Evolutionary conservation across 2,888 invertebrate genomes (phyloP).

Genomic region (Epinotia nisella): DNA sequence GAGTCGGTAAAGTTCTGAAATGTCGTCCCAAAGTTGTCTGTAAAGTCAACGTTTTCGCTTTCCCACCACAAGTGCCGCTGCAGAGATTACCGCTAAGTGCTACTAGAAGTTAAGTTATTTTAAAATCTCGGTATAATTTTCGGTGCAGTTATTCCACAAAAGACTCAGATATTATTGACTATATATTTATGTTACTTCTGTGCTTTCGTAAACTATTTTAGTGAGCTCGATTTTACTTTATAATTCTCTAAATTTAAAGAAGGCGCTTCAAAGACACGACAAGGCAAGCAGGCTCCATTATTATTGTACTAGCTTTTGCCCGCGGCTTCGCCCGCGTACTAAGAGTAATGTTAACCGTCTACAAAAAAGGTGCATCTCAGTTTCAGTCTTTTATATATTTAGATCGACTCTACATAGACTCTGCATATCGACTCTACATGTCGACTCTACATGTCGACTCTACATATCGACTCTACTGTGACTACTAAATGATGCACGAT

Average conservation of each 20-base stretch:
- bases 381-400: too few species aligned
- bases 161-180: background rate
- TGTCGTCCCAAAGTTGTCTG: background rate
- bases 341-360: too few species aligned
- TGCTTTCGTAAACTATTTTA: background rate
- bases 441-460: too few species aligned
- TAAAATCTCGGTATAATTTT: background rate
- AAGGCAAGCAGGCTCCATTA: too few species aligned
- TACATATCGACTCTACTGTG: too few species aligned
- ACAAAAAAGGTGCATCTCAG: too few species aligned
- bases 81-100: background rate
- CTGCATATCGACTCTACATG: too few species aligned
- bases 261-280: too few species aligned
- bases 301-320: too few species aligned
- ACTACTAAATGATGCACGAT: too few species aligned
- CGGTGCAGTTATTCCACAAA: background rate
- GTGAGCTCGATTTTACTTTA: background rate
- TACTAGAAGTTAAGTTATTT: background rate
- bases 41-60: conserved; percentile 4
- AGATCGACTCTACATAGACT: too few species aligned
- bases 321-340: too few species aligned
- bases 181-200: background rate
- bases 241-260: background rate
- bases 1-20: background rate
- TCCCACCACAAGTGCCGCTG: background rate